Evolutionary conservation across 2,113 vertebrate genomes (phyloP).

Genomic region (Strigops habroptila): DNA sequence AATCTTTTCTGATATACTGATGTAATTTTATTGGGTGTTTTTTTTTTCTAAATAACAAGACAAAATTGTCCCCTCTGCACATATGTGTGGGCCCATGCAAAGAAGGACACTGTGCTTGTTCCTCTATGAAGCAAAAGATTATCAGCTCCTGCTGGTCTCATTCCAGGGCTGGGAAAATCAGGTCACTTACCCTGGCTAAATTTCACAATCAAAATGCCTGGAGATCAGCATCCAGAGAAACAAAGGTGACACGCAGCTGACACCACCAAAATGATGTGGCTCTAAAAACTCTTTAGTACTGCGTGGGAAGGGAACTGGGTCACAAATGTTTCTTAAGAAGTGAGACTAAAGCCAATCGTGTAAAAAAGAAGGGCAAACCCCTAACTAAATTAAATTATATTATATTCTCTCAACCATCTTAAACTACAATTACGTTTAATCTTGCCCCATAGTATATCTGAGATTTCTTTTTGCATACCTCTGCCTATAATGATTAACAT

Average conservation of each 20-base stretch:
- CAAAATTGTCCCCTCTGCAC: neutral
- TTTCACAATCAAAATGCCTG: neutral
- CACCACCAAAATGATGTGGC: neutral
- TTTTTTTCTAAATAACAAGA: neutral
- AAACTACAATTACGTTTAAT: neutral
- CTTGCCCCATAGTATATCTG: neutral
- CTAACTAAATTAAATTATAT: neutral
- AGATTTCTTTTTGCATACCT: neutral
- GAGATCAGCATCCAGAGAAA: neutral
- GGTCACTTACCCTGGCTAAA: too few relatives aligned
- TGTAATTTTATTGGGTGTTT: neutral
- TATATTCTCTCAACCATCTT: neutral
- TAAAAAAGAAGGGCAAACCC: neutral
- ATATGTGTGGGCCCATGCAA: rapidly evolving
- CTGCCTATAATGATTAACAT: neutral
- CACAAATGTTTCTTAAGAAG: neutral
- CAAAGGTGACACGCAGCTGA: neutral
- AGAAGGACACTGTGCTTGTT: neutral
- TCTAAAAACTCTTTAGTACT: neutral
- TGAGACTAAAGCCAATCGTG: neutral
- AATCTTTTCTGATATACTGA: neutral
- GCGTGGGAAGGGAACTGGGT: rapidly evolving
- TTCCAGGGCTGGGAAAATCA: neutral
- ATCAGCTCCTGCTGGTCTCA: neutral
- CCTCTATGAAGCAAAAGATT: rapidly evolving